phyloP scores from a whole-genome alignment of 2,797 vertebrate genomes.

The Cossypha dichroa region DNA sequence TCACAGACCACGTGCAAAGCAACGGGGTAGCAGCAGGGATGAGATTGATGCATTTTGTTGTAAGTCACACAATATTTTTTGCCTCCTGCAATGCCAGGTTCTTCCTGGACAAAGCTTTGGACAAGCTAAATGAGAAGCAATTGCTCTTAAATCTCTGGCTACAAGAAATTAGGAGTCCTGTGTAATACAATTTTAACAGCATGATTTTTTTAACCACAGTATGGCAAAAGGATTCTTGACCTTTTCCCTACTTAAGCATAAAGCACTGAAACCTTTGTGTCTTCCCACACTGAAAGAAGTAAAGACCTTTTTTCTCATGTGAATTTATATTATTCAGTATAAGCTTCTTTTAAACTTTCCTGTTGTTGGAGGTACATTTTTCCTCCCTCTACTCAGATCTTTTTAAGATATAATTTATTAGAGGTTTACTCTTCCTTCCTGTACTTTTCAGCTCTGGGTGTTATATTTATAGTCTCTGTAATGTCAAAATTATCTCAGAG shows the following conservation, averaged over 20 bases:
- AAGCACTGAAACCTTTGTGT: background rate
- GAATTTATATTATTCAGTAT: background rate
- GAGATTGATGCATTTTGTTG: background rate
- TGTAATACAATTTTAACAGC: background rate
- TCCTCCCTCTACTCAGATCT: background rate
- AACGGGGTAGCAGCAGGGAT: fast-evolving
- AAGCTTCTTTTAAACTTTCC: background rate
- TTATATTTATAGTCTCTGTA: slow-evolving; percentile 4
- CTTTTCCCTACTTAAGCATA: background rate
- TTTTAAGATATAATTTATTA: slow-evolving; percentile 29
- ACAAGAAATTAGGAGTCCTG: background rate
- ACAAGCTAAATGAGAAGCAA: background rate
- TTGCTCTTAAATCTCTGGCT: background rate
- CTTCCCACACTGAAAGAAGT: background rate
- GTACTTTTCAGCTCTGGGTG: background rate
- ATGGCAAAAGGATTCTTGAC: background rate
- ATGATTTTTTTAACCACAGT: background rate
- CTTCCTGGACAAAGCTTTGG: background rate
- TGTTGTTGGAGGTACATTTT: background rate
- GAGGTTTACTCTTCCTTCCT: slow-evolving; percentile 35
- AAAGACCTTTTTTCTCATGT: background rate
- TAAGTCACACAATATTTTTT: background rate
- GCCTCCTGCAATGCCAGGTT: background rate
- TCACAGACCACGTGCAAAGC: background rate
- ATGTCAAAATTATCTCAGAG: background rate